Evolutionary conservation across 2,113 vertebrate species (phyloP), one percentile per base, ranked within the genome.

Genomic region (Mus pahari): DNA sequence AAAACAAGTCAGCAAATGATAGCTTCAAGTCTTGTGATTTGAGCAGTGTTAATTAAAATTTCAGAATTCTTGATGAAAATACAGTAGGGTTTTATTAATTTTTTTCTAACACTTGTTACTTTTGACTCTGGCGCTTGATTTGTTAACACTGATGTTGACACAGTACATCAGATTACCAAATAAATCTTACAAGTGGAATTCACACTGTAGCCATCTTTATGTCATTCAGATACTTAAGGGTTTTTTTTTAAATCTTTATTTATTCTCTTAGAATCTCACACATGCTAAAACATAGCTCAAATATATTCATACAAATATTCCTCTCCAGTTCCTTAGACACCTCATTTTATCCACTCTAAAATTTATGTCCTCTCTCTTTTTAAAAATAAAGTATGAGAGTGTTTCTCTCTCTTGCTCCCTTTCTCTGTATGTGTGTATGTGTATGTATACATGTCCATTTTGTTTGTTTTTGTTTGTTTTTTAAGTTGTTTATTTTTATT

Each of bases 1-100:
- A 95, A 71, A 95, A 92, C 96, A 60, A 88, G 68, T 90, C 84
- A 90, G 31, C 58, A 62, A 96, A 0, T 7, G 13, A n/a, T 60
- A 73, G 3, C 8, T 77, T 39, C 81, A 5, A 13, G 82, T 60
- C 93, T 36, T 86, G 28, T 81, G 50, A 91, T 7, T 90, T 96
- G 19, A 78, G 26, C 3, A 20, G 2, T 53, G 45, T 89, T 95
- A 94, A 95, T 96, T 92, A 92, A 64, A 92, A 42, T 7, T 90
- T 95, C 66, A 77, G 55, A 90, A 89, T 91, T 89, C 24, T 77
- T 92, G 33, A 36, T 66, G n/a, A 39, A 91, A 95, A 45, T 33
- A 79, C 2, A 50, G 9, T 73, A 73, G 3, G 0, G 0, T 36
- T 74, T 77, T 81, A 71, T 91, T 73, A 4, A 53, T 9, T 39